Base-by-base conservation (phyloP, 2,888 invertebrate species). In the Pseudeuparius sepicola region DNA sequence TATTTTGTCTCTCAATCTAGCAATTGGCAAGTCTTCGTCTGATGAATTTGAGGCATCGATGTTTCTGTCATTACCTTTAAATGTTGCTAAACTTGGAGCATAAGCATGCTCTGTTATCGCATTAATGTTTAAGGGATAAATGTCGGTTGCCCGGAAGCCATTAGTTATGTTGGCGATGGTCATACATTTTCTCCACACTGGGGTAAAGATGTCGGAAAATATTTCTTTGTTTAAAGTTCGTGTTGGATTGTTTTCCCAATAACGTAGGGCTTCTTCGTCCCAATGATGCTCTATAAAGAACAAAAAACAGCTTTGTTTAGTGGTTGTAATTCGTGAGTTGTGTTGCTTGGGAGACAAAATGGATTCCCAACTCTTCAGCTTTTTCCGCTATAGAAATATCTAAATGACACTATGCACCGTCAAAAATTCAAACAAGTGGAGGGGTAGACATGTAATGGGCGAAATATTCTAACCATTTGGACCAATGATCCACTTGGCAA, bases 281-380 rank as follows among this genome's bases (percentile, higher is more conserved):
- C n/a, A n/a, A n/a, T n/a, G n/a, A n/a, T n/a, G n/a, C n/a, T n/a
- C n/a, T 20, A 6, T 41, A 51, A 56, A 4, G 50, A 40, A 13
- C 47, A 25, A 43, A 55, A 55, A 6, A 53, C 50, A 18, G 48
- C 33, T 39, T 56, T 55, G 41, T 53, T 53, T 44, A 57, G 44
- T 4, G 54, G 53, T 36, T 57, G 57, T 3, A 57, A 39, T 54
- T 57, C n/a, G n/a, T n/a, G n/a, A 37, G 55, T 58, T 3, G 25
- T 38, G 1, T 54, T 57, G 29, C 50, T 51, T 3, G 55, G 56
- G 14, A 60, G 37, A 39, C 57, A 57, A 58, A 42, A 14, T 35
- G 40, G 15, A 55, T 51, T 14, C 44, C 45, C 16, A 38, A 34
- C 37, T 44, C 34, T 10, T 53, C 52, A 13, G 53, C 52, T n/a